Percentiles rank a stretch among this genome's conserved stretches.
Evolutionary conservation across 2,797 vertebrate genomes (phyloP).

Genomic region (Agapornis canus): DNA sequence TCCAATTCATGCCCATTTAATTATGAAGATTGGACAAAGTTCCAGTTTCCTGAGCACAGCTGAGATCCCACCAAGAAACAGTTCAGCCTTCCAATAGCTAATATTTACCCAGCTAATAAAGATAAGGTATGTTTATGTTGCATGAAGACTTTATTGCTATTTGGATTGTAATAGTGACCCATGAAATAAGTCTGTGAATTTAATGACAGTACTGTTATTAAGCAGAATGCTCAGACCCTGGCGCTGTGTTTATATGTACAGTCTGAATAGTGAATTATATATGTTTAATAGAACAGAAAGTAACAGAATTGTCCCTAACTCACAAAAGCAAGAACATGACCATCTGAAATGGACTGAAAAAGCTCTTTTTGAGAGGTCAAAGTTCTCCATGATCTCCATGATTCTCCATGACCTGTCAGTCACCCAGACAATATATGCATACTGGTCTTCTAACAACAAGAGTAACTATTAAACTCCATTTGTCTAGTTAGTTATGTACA

Average conservation of each 20-base stretch:
- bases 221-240: neutral
- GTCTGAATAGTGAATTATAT: neutral
- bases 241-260: neutral
- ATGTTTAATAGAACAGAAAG: neutral
- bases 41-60: neutral
- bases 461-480: accelerated
- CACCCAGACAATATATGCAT: neutral
- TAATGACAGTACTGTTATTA: neutral
- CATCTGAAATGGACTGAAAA: neutral
- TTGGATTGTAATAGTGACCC: neutral
- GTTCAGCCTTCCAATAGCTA: neutral
- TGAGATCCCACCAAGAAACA: neutral
- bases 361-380: neutral
- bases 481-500: accelerated
- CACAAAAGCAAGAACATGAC: neutral
- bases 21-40: neutral
- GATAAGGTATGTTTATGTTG: neutral
- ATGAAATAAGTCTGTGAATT: neutral
- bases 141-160: neutral
- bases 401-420: neutral
- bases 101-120: neutral
- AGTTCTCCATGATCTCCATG: accelerated
- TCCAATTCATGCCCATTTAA: neutral
- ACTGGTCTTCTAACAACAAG: neutral
- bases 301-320: neutral